A percentile compares a stretch with the other conserved stretches of the same genome.
phyloP scores from a whole-genome alignment of 1,140 invertebrate genomes.

The Lanistes nyassanus region DNA sequence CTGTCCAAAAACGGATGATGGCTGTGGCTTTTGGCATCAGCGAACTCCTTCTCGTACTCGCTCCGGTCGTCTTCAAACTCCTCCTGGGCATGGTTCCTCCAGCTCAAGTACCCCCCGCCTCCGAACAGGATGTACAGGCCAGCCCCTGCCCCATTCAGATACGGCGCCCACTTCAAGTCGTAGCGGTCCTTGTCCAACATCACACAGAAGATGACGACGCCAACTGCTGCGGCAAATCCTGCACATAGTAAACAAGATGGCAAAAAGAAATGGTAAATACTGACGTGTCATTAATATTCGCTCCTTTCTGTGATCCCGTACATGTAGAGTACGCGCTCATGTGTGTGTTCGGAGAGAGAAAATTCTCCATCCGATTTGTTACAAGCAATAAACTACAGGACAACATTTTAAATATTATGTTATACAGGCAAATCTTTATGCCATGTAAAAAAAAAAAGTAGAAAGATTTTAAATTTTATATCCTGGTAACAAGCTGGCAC shows the following conservation, averaged over 20 bases:
- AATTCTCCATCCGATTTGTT: too few relatives aligned
- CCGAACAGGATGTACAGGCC: constrained; percentile 32
- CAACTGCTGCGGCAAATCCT: constrained; percentile 31
- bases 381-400: too few relatives aligned
- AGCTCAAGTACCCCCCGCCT: constrained; percentile 38
- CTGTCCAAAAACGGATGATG: constrained; percentile 15
- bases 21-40: constrained; percentile 8
- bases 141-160: constrained; percentile 34
- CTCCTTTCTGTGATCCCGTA: too few relatives aligned
- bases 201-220: constrained; percentile 34
- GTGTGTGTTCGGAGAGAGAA: too few relatives aligned
- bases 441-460: too few relatives aligned
- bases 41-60: constrained; percentile 20
- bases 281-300: too few relatives aligned
- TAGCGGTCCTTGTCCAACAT: constrained; percentile 36
- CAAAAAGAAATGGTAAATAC: too few relatives aligned
- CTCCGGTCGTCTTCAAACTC: constrained; percentile 30
- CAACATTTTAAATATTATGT: too few relatives aligned
- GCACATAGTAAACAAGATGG: constrained; percentile 3
- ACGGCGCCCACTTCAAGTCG: constrained; percentile 38
- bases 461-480: too few relatives aligned
- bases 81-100: constrained; percentile 30
- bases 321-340: too few relatives aligned
- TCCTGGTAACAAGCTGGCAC: too few relatives aligned
- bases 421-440: too few relatives aligned